These are phyloP conservation scores for Prochilodus magdalenae DNA, from an alignment of 2,113 vertebrate species.

Conservation along the genomic window DNA sequence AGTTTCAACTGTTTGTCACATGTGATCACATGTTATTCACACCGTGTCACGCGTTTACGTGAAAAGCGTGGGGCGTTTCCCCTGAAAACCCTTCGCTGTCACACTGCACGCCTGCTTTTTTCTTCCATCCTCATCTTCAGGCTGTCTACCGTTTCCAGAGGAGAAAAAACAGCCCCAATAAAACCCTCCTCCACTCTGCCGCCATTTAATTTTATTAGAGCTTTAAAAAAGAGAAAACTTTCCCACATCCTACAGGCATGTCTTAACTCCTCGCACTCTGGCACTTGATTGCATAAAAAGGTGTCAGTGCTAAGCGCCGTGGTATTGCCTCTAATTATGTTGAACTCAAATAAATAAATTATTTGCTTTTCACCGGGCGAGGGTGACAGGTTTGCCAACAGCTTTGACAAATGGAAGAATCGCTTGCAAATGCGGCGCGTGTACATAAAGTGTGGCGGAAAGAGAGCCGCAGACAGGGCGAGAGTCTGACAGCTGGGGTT, in stretches of 20 bases:
- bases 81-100: conserved; percentile 61
- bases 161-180: conserved; percentile 54
- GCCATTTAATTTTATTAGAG: conserved; percentile 80
- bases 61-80: neutral
- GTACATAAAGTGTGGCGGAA: conserved; percentile 66
- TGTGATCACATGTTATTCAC: too few relatives aligned
- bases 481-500: conserved; percentile 79
- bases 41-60: too few relatives aligned
- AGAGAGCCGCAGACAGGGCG: conserved; percentile 67
- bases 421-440: conserved; percentile 60
- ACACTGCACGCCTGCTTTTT: conserved; percentile 53
- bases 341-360: conserved; percentile 83
- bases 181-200: conserved; percentile 42
- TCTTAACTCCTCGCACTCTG: conserved; percentile 73
- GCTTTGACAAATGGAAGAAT: conserved; percentile 71
- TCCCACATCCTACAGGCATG: conserved; percentile 69
- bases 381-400: conserved; percentile 80
- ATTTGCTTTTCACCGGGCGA: conserved; percentile 75
- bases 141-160: conserved; percentile 54
- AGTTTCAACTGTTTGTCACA: too few relatives aligned
- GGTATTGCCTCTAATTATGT: conserved; percentile 80
- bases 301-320: conserved; percentile 72
- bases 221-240: conserved; percentile 70
- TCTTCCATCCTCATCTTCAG: conserved; percentile 54
- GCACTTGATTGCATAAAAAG: conserved; percentile 78